Conservation (phyloP, 2,888 invertebrate species). For the Microdon myrmicae region DNA sequence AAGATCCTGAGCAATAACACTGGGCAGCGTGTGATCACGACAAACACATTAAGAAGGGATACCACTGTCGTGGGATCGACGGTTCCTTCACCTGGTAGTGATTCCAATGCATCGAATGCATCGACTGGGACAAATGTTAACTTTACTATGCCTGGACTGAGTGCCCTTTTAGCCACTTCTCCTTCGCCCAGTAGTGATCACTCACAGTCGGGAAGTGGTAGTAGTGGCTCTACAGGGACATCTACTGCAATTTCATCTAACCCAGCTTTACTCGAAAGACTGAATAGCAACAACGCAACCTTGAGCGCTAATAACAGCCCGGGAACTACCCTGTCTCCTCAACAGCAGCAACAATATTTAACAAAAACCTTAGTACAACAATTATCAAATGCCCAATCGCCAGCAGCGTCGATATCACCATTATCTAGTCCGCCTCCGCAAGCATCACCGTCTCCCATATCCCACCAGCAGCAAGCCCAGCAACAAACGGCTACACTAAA, state of each 20-base stretch:
- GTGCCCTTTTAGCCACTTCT: slow-evolving; percentile 69
- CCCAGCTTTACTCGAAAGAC: slow-evolving; percentile 63
- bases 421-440: slow-evolving; percentile 72
- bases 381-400: slow-evolving; percentile 60
- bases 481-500: slow-evolving; percentile 68
- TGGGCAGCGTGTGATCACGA: slow-evolving; percentile 59
- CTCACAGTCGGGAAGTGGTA: slow-evolving; percentile 57
- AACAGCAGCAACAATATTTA: slow-evolving; percentile 59
- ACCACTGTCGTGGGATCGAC: slow-evolving; percentile 68
- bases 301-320: slow-evolving; percentile 47
- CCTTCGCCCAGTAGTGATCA: slow-evolving; percentile 65
- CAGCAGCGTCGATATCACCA: slow-evolving; percentile 69
- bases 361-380: slow-evolving; percentile 62
- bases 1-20: slow-evolving; percentile 53
- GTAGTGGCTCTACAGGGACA: slow-evolving; percentile 26
- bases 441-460: slow-evolving; percentile 63
- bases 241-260: slow-evolving; percentile 60
- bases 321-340: slow-evolving; percentile 60
- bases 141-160: slow-evolving; percentile 71
- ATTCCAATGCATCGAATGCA: slow-evolving; percentile 66
- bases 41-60: slow-evolving; percentile 66
- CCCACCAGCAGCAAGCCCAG: slow-evolving; percentile 61
- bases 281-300: slow-evolving; percentile 62
- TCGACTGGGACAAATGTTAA: slow-evolving; percentile 66
- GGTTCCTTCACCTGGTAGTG: slow-evolving; percentile 66